Evolutionary conservation across 2,797 vertebrate species (phyloP).

Genomic region (Fratercula arctica): DNA sequence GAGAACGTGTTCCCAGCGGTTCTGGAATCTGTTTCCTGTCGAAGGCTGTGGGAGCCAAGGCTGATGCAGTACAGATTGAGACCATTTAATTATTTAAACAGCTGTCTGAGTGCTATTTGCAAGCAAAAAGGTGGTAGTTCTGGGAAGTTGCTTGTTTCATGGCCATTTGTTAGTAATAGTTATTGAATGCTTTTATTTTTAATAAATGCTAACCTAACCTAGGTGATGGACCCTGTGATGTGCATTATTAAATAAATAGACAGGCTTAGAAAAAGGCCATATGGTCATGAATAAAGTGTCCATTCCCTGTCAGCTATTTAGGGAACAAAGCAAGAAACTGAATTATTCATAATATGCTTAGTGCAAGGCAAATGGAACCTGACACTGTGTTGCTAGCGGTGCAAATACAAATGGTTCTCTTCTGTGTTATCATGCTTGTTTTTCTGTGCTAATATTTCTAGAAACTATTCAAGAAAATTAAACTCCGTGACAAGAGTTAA

Average conservation of each 20-base stretch:
- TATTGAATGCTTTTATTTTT: slow-evolving; percentile 49
- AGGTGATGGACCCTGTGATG: not conserved
- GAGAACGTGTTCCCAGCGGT: not conserved
- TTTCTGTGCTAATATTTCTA: not conserved
- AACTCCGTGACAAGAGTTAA: not conserved
- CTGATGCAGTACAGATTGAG: slow-evolving; percentile 1
- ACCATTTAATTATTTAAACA: slow-evolving; percentile 49
- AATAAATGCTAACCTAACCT: not conserved
- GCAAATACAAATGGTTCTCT: not conserved
- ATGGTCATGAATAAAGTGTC: slow-evolving; percentile 27
- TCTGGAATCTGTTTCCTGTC: not conserved
- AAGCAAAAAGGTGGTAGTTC: not conserved
- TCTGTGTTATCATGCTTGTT: not conserved
- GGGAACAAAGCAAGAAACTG: not conserved
- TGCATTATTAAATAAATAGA: slow-evolving; percentile 26
- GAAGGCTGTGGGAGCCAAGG: rapidly evolving
- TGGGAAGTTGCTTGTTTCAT: not conserved
- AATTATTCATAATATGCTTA: slow-evolving; percentile 41
- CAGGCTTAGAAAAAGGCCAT: slow-evolving; percentile 18
- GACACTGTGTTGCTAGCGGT: not conserved
- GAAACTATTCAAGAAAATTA: not conserved
- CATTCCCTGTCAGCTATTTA: slow-evolving; percentile 28
- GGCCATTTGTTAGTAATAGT: slow-evolving; percentile 13
- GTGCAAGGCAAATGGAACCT: slow-evolving; percentile 56
- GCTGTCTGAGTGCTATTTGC: not conserved